Evolutionary conservation across 2,888 invertebrate genomes (phyloP).

Genomic region (Melanostoma mellinum): DNA sequence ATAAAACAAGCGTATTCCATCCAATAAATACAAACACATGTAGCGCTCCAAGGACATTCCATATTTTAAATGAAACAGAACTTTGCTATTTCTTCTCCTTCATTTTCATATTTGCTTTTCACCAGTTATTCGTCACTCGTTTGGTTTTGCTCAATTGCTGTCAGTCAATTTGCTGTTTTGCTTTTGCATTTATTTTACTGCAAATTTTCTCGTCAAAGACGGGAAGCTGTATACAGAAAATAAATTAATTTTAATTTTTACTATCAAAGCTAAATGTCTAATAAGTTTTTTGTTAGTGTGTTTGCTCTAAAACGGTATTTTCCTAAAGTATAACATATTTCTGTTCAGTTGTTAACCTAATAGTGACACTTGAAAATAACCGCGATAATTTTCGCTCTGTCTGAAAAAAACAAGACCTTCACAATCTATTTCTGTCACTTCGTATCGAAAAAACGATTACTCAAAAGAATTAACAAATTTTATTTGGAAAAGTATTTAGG

Average conservation of each 20-base stretch:
- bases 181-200: constrained; percentile 34
- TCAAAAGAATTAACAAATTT: background rate
- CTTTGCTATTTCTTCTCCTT: background rate
- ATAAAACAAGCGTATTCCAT: too few relatives aligned
- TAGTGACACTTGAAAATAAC: constrained; percentile 18
- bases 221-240: constrained; percentile 24
- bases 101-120: constrained; percentile 18
- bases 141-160: constrained; percentile 34
- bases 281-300: too few relatives aligned
- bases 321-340: background rate
- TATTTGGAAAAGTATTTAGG: background rate
- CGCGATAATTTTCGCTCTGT: constrained; percentile 53
- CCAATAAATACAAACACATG: too few relatives aligned
- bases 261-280: too few relatives aligned
- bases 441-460: background rate
- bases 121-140: constrained; percentile 33
- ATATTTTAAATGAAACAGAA: too few relatives aligned
- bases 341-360: background rate
- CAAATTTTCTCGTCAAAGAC: background rate
- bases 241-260: constrained; percentile 20
- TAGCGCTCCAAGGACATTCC: too few relatives aligned
- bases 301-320: too few relatives aligned
- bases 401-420: constrained; percentile 15
- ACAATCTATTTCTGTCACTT: background rate
- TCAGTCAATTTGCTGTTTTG: constrained; percentile 23